Base-by-base conservation (phyloP, 2,797 vertebrate species). In the Semotilus atromaculatus region DNA sequence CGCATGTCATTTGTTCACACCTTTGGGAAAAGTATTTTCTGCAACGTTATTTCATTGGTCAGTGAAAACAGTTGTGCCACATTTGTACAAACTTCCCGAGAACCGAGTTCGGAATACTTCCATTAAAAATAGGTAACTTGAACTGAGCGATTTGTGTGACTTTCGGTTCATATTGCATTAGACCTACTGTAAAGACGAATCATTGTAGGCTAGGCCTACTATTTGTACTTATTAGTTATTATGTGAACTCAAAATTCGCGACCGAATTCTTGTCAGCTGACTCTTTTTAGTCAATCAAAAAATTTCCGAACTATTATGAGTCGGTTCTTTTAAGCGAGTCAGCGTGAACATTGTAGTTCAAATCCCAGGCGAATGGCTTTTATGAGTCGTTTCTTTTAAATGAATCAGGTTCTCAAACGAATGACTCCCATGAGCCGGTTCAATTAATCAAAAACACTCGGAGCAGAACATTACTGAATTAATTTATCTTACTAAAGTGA, bases 1-100 rank as follows among this genome's bases (percentile, higher is more conserved):
- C 29, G 67, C 82, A 75, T 74, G 76, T 86, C 91, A 80, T 92
- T 84, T 93, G 92, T 89, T 91, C 85, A 68, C 86, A 89, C 86
- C 85, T 78, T 4, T 68, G 23, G 38, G 53, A 38, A 76, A 82
- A 81, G 19, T 83, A 43, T 76, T 72, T 48, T 9, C 23, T 38
- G 62, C 43, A 21, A 55, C 19, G 26, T 66, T 0, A 68, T 55
- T 70, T 38, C 36, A 31, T 29, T 26, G 43, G 40, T 31, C 40
- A 21, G 40, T 18, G 38, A 29, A 64, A 43, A 43, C 36, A 66
- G 26, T 48, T 76, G 73, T 58, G 34, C 73, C 14, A 26, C 36
- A 76, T 14, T 38, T 23, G 73, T n/a, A 0, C 13, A 13, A 31
- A 23, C 13, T 23, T n/a, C 3, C 1, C 21, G 6, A 4, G 19